Evolutionary conservation across 1,140 invertebrate species (phyloP), one percentile per base, ranked within the genome.

Genomic region (Onthophagus taurus): DNA sequence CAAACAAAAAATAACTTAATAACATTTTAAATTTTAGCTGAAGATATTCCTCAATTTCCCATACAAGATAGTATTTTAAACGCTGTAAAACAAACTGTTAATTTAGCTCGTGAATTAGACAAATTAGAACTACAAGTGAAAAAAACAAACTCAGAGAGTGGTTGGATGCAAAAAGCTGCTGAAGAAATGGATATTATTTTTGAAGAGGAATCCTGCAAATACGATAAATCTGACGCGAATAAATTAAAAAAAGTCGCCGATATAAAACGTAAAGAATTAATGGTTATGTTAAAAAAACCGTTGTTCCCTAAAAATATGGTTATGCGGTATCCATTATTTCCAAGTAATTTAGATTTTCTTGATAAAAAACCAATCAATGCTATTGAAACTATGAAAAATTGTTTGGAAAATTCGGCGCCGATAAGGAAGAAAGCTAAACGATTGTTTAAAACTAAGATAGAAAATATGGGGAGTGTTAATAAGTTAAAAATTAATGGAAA

Each of bases 171-270:
- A 50, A 87, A 84, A 63, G 80, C 81, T 4, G 83, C 82, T 0
- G 73, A 83, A 51, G 88, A 94, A 48, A 84, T 89, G 77, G 91
- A 95, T 64, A 77, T 96, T 44, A 72, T 90, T 31, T 8, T 47
- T 13, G 63, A 93, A 7, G 87, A 91, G 54, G 82, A 88, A 35
- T 13, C 20, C 8, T 31, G 14, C 3, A 42, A 31, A 12, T 18
- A 30, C 9, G 23, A 26, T 26, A 26, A 26, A 26, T 7, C 23
- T 26, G 64, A 67, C 47, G 54, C 51, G 3, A 54, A 62, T 3
- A 53, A 60, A 14, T 44, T 61, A 7, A 51, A 67, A 55, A 59
- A 49, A 60, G 50, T 56, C 62, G 59, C 31, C 59, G 68, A 78
- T 50, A 50, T 60, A 2, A 76, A 76, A 59, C 71, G 72, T 52